phyloP scores from a whole-genome alignment of 2,797 vertebrate species.

The Pseudochirops corinnae region DNA sequence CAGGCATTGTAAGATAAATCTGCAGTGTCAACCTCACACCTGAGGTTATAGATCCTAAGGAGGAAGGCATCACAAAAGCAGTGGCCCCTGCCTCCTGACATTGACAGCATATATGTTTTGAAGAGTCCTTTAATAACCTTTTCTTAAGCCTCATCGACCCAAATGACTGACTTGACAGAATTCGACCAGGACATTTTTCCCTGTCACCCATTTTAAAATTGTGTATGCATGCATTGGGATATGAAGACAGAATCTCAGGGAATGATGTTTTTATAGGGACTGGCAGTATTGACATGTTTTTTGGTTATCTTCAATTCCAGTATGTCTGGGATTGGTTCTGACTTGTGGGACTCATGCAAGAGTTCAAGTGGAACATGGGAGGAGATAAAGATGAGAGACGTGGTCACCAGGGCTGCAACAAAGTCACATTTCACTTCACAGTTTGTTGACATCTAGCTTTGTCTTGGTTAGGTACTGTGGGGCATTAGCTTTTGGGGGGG shows the following conservation, averaged over 20 bases:
- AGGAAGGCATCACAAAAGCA: background rate
- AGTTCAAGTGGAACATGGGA: background rate
- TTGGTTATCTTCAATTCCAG: background rate
- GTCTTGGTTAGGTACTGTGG: background rate
- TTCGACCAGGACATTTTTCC: background rate
- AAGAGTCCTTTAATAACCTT: background rate
- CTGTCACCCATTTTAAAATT: background rate
- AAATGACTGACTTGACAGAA: background rate
- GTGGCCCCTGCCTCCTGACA: background rate
- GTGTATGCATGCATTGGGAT: background rate
- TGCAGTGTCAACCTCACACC: background rate
- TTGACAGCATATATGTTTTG: background rate
- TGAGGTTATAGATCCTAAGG: background rate
- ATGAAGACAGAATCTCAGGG: background rate
- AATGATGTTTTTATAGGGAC: background rate
- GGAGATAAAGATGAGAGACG: background rate
- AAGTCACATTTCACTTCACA: background rate
- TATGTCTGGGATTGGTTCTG: background rate
- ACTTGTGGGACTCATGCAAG: background rate
- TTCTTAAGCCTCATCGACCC: background rate
- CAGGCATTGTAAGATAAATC: background rate
- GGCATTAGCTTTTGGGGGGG: background rate
- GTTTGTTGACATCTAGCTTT: background rate
- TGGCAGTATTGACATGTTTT: background rate
- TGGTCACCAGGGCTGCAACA: background rate